Percentiles rank a stretch among this genome's conserved stretches.
Evolutionary conservation across 2,113 vertebrate genomes (phyloP).

Genomic region (Chloroceryle aenea): DNA sequence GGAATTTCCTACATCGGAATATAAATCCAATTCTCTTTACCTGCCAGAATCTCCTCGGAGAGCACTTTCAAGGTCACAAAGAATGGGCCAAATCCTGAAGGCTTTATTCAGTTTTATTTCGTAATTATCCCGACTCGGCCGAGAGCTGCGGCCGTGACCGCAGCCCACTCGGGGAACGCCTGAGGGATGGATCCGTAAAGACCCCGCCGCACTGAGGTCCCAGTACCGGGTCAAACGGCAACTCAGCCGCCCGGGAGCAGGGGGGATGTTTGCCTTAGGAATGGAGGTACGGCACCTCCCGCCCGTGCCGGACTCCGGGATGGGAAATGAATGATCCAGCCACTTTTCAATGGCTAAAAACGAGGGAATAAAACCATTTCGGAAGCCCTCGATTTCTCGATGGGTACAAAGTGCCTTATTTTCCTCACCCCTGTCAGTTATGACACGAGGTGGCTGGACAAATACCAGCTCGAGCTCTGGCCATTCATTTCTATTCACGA

Average conservation of each 20-base stretch:
- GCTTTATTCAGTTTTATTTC: constrained; percentile 12
- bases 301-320: not conserved
- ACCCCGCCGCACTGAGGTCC: not conserved
- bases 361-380: constrained; percentile 37
- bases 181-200: constrained; percentile 15
- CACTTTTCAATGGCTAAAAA: constrained; percentile 48
- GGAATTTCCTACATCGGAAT: constrained; percentile 41
- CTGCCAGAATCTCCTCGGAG: constrained; percentile 19
- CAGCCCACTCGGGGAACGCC: not conserved
- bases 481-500: constrained; percentile 56
- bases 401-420: constrained; percentile 18
- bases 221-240: not conserved
- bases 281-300: not conserved
- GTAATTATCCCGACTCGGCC: not conserved
- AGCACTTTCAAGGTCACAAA: constrained; percentile 40
- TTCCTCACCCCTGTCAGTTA: constrained; percentile 60
- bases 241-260: not conserved
- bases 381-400: constrained; percentile 40
- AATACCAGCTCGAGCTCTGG: not conserved
- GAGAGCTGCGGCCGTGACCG: not conserved
- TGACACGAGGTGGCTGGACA: constrained; percentile 23
- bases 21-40: constrained; percentile 45
- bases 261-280: not conserved
- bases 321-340: constrained; percentile 23
- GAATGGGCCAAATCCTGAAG: not conserved